A percentile compares a stretch with the other conserved stretches of the same genome.
Conservation (phyloP, 1,140 invertebrate species). For the Hestina assimilis region DNA sequence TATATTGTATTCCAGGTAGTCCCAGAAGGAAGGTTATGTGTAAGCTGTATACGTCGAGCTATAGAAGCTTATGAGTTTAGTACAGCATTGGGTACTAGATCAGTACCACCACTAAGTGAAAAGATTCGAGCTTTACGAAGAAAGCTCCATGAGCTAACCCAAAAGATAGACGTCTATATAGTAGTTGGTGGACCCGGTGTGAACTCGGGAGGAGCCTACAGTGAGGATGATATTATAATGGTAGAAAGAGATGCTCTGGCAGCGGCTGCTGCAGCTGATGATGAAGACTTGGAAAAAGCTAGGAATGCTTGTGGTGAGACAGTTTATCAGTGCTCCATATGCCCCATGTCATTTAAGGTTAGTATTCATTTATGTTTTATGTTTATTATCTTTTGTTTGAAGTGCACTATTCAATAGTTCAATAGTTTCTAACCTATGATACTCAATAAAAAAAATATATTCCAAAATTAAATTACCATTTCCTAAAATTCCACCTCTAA, state of each 20-base stretch:
- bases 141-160: constrained; percentile 59
- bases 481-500: too few species aligned
- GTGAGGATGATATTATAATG: constrained; percentile 70
- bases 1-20: constrained; percentile 43
- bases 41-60: constrained; percentile 51
- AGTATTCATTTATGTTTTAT: constrained; percentile 1
- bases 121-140: constrained; percentile 56
- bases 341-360: constrained; percentile 60
- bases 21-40: constrained; percentile 56
- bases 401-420: too few species aligned
- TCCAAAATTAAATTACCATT: too few species aligned
- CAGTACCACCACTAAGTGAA: constrained; percentile 54
- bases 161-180: constrained; percentile 72
- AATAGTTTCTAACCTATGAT: too few species aligned
- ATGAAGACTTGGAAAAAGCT: constrained; percentile 57
- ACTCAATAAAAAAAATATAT: too few species aligned
- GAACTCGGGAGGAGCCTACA: constrained; percentile 50
- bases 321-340: constrained; percentile 65
- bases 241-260: constrained; percentile 60
- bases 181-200: constrained; percentile 59
- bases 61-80: constrained; percentile 62
- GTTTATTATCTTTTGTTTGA: too few species aligned
- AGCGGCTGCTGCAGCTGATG: constrained; percentile 52
- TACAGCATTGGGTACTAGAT: constrained; percentile 34
- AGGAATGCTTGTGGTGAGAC: constrained; percentile 59